Evolutionary conservation across 2,797 vertebrate genomes (phyloP).

Genomic region (Poecile montanus): DNA sequence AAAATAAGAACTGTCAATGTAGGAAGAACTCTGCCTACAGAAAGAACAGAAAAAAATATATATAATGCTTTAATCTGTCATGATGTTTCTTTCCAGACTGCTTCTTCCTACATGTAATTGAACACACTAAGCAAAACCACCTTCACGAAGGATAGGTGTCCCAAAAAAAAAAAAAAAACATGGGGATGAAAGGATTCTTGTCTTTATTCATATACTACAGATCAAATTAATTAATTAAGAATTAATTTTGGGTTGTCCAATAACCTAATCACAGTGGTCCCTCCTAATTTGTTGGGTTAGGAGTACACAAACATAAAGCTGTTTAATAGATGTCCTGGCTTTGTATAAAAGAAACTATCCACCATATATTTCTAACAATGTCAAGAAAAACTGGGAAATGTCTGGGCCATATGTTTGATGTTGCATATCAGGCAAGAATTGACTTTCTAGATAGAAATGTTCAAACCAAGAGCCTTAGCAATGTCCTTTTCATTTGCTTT

Average conservation of each 20-base stretch:
- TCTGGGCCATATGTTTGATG: neutral
- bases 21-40: neutral
- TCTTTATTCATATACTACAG: neutral
- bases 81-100: neutral
- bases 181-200: neutral
- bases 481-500: constrained; percentile 14
- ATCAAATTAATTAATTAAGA: neutral
- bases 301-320: neutral
- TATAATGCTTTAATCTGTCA: neutral
- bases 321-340: neutral
- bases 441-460: neutral
- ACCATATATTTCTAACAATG: neutral
- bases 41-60: neutral
- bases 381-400: neutral
- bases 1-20: neutral
- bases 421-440: neutral
- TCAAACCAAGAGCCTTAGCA: neutral
- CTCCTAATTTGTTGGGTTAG: neutral
- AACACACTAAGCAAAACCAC: neutral
- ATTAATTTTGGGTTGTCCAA: neutral
- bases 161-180: neutral
- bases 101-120: neutral
- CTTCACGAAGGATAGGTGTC: neutral
- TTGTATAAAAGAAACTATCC: neutral
- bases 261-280: neutral